Conservation (phyloP, 2,888 invertebrate species). For the Polydrusus tereticollis region DNA sequence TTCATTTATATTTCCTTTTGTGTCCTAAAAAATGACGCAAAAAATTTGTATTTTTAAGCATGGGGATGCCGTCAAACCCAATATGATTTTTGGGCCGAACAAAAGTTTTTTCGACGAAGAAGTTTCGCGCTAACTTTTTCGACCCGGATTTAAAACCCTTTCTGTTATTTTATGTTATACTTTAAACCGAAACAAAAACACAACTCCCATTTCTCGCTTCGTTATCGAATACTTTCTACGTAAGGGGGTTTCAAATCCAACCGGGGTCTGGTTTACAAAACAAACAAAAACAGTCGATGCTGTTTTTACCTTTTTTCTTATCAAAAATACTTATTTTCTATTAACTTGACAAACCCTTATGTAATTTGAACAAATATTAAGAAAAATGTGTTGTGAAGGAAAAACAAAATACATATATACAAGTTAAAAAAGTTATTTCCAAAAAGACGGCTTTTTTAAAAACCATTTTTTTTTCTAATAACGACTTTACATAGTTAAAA, state of each 20-base stretch:
- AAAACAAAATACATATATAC: neutral
- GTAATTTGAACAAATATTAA: neutral
- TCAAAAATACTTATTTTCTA: neutral
- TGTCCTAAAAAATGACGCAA: neutral
- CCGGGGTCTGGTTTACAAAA: neutral
- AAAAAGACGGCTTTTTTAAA: too few relatives aligned
- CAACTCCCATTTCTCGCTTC: neutral
- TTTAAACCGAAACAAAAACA: conserved; percentile 4
- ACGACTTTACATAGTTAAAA: too few relatives aligned
- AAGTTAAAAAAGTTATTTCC: too few relatives aligned
- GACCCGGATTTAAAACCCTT: neutral
- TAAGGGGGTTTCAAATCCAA: neutral
- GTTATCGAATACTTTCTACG: neutral
- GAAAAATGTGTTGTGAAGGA: neutral
- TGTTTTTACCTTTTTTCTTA: neutral
- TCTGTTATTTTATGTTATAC: conserved; percentile 2
- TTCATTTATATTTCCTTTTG: neutral
- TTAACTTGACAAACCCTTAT: neutral
- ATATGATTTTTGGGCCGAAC: neutral
- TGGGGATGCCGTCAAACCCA: neutral
- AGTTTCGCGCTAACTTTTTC: neutral
- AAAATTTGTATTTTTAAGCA: neutral
- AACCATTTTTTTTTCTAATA: too few relatives aligned
- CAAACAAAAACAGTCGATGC: conserved; percentile 4
- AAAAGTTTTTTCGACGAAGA: neutral